Conservation (phyloP, 2,888 invertebrate species). For the Phania funesta region DNA sequence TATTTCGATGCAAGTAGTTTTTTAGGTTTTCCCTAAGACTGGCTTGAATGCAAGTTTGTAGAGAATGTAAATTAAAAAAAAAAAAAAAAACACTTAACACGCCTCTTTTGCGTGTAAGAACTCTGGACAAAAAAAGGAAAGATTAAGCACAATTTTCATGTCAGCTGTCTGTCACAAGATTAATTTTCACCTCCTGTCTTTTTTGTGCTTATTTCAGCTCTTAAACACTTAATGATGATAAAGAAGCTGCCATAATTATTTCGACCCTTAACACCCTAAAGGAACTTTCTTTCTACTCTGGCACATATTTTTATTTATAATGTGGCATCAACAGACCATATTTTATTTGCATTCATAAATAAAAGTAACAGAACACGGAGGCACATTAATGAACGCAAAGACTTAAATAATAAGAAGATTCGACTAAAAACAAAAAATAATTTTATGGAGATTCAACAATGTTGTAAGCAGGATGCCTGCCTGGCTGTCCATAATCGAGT, state of each 20-base stretch:
- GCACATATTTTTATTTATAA: slow-evolving; percentile 23
- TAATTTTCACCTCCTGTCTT: neutral
- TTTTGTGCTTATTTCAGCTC: neutral
- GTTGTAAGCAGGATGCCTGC: too few species aligned
- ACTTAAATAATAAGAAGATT: too few species aligned
- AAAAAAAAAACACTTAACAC: too few species aligned
- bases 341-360: neutral
- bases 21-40: too few species aligned
- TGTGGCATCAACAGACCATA: slow-evolving; percentile 15
- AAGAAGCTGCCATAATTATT: slow-evolving; percentile 44
- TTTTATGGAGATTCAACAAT: neutral
- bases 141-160: slow-evolving; percentile 61
- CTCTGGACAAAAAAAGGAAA: slow-evolving; percentile 5
- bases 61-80: too few species aligned
- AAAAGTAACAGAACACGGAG: neutral
- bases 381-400: neutral
- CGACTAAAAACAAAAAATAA: too few species aligned
- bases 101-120: slow-evolving; percentile 12
- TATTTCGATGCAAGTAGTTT: too few species aligned
- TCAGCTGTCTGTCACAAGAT: slow-evolving; percentile 65
- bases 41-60: too few species aligned
- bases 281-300: slow-evolving; percentile 43
- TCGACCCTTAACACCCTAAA: slow-evolving; percentile 48
- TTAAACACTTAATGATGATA: slow-evolving; percentile 50
- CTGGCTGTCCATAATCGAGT: neutral